Evolutionary conservation across 2,888 invertebrate genomes (phyloP).

Genomic region (Synergus japonicus): DNA sequence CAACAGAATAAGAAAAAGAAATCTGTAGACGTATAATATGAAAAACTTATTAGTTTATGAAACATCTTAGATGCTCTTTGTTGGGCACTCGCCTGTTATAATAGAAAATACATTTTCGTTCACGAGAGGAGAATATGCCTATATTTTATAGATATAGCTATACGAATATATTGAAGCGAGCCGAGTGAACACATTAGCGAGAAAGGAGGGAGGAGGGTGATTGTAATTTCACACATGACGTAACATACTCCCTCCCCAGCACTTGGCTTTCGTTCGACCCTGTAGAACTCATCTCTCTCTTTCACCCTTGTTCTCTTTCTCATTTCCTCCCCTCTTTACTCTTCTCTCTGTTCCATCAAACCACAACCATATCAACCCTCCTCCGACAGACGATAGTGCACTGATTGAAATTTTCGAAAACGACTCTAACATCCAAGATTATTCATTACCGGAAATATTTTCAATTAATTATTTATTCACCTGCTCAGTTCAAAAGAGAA

Average conservation of each 20-base stretch:
- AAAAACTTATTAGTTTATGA: conserved; percentile 16
- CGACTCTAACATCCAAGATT: background rate
- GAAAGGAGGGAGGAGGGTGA: conserved; percentile 58
- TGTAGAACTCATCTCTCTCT: conserved; percentile 35
- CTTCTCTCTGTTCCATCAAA: conserved; percentile 12
- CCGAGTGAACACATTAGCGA: conserved; percentile 63
- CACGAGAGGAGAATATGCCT: conserved; percentile 11
- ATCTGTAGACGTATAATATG: background rate
- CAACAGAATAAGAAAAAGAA: no score
- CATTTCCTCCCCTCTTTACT: conserved; percentile 21
- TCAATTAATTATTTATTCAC: no score
- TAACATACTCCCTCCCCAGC: conserved; percentile 56
- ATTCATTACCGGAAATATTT: background rate
- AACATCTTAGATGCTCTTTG: conserved; percentile 28
- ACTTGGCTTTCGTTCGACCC: conserved; percentile 45
- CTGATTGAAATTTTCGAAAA: conserved; percentile 59
- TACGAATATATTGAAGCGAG: conserved; percentile 49
- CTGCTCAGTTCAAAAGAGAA: no score
- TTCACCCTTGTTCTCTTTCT: conserved; percentile 32
- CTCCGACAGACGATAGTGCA: conserved; percentile 50
- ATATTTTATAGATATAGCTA: conserved; percentile 37
- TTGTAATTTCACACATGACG: conserved; percentile 74
- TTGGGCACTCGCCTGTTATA: background rate
- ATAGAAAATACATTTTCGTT: conserved; percentile 21
- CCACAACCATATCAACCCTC: conserved; percentile 33